phyloP scores from a whole-genome alignment of 2,797 vertebrate species.

The Siniperca undulata region DNA sequence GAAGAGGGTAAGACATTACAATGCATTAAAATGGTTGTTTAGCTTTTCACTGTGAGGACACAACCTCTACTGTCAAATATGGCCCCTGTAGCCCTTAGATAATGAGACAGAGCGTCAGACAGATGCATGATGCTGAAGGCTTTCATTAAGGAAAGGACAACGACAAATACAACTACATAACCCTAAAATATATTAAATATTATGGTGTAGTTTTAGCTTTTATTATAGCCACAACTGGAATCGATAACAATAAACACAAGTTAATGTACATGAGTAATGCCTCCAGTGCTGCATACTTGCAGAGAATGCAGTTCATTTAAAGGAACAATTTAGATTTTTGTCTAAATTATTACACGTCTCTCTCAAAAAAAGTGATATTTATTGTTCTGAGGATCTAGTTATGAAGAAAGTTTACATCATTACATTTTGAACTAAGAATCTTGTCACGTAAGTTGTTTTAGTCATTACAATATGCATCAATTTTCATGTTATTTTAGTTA shows the following conservation, averaged over 20 bases:
- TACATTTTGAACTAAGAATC: not conserved
- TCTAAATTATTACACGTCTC: not conserved
- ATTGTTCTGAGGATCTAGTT: not conserved
- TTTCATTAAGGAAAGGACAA: constrained; percentile 50
- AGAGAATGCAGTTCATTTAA: not conserved
- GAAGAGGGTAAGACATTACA: constrained; percentile 17
- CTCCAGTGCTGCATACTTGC: not conserved
- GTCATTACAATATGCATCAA: not conserved
- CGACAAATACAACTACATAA: constrained; percentile 20
- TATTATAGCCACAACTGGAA: not conserved
- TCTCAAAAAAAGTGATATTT: not conserved
- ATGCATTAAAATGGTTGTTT: not conserved
- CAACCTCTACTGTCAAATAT: constrained; percentile 65
- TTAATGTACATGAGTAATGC: not conserved
- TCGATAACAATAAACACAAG: not conserved
- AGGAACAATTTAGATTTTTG: not conserved
- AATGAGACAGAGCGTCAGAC: constrained; percentile 63
- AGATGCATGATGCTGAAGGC: constrained; percentile 52
- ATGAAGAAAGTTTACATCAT: not conserved
- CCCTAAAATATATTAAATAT: constrained; percentile 19
- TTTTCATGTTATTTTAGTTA: not conserved
- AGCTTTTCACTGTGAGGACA: constrained; percentile 52
- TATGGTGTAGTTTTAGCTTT: not conserved
- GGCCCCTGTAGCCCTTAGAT: constrained; percentile 46
- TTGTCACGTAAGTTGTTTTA: not conserved